Percentiles rank a stretch among this genome's conserved stretches.
These are phyloP conservation scores for Aradophagus sp. DNA, from an alignment of 1,140 invertebrate genomes.

Conservation along the genomic window DNA sequence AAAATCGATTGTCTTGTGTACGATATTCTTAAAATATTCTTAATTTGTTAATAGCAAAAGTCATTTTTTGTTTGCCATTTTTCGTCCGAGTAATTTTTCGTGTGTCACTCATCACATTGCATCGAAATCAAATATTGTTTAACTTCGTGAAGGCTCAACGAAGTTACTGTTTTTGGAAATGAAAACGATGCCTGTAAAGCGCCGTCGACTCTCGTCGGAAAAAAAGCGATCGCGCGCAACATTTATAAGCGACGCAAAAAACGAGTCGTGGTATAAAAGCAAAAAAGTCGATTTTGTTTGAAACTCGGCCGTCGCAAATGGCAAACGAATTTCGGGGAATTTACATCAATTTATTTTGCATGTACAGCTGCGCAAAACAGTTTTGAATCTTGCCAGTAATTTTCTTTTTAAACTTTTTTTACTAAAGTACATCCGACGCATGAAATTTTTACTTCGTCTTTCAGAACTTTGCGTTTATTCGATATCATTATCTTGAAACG, in stretches of 20 bases:
- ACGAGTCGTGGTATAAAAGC: conserved; percentile 14
- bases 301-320: conserved; percentile 13
- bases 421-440: too few relatives aligned
- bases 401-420: too few relatives aligned
- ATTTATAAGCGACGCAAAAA: conserved; percentile 21
- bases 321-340: too few relatives aligned
- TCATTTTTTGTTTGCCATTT: too few relatives aligned
- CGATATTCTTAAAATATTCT: too few relatives aligned
- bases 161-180: conserved; percentile 17
- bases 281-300: conserved; percentile 23
- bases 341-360: conserved; percentile 17
- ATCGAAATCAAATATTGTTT: neutral
- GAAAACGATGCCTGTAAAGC: conserved; percentile 15
- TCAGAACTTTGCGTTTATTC: too few relatives aligned
- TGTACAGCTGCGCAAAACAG: neutral
- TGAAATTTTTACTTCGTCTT: too few relatives aligned
- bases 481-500: too few relatives aligned
- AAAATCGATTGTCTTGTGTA: too few relatives aligned
- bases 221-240: conserved; percentile 21
- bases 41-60: too few relatives aligned
- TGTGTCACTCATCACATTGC: conserved; percentile 1
- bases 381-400: too few relatives aligned
- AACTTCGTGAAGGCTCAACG: neutral
- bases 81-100: too few relatives aligned
- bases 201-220: conserved; percentile 2